Percentiles rank a stretch among this genome's conserved stretches.
Conservation (phyloP, 2,888 invertebrate species). For the Cotesia congregata region DNA sequence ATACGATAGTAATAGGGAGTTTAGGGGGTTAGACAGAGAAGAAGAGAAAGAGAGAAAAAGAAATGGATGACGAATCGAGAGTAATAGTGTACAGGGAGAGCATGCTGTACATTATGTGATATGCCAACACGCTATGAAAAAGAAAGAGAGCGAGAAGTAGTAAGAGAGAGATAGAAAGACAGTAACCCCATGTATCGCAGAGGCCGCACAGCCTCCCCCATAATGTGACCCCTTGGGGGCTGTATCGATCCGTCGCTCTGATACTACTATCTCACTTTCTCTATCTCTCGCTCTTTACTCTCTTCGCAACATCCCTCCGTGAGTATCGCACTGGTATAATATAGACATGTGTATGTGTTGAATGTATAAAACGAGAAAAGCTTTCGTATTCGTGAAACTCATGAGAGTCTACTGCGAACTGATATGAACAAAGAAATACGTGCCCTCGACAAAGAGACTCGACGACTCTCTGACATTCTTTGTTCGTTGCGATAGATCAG, state of each 20-base stretch:
- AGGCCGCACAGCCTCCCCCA: conserved; percentile 59
- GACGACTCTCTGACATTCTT: conserved; percentile 37
- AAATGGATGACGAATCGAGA: conserved; percentile 55
- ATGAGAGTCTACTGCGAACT: conserved; percentile 30
- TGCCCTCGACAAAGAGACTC: conserved; percentile 43
- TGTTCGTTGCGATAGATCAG: conserved; percentile 12
- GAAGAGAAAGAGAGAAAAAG: conserved; percentile 38
- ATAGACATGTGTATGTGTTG: not conserved
- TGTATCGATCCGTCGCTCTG: conserved; percentile 63
- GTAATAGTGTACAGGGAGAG: conserved; percentile 39
- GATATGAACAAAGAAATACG: conserved; percentile 46
- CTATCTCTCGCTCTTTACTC: conserved; percentile 51
- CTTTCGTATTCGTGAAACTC: conserved; percentile 38
- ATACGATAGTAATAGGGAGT: not conserved
- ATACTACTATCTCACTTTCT: conserved; percentile 47
- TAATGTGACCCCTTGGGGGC: conserved; percentile 65
- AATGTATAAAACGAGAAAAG: conserved; percentile 14
- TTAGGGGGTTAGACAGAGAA: conserved; percentile 14
- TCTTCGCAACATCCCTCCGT: conserved; percentile 52
- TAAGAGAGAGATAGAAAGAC: conserved; percentile 19
- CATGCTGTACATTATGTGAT: conserved; percentile 15
- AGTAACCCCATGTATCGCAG: conserved; percentile 60
- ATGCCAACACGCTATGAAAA: conserved; percentile 10
- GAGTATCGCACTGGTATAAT: conserved; percentile 44
- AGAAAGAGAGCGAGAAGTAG: conserved; percentile 5